Evolutionary conservation across 2,113 vertebrate genomes (phyloP).

Genomic region (Apus apus): DNA sequence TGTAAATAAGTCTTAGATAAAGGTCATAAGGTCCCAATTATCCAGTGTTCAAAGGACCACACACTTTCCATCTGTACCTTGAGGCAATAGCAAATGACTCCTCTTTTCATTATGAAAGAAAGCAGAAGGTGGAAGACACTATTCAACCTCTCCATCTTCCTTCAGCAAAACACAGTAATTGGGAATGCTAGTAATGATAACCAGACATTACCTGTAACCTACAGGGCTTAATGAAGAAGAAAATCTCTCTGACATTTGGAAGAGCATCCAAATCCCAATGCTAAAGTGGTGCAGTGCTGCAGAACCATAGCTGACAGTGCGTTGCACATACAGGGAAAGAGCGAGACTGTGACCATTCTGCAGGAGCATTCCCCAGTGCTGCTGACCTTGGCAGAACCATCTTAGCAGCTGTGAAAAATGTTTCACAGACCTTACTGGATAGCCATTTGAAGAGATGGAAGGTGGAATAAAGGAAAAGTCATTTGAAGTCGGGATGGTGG

Average conservation of each 20-base stretch:
- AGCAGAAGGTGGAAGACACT: conserved; percentile 35
- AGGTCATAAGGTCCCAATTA: conserved; percentile 42
- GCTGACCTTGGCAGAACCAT: neutral
- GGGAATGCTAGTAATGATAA: neutral
- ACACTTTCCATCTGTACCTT: neutral
- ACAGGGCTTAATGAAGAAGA: conserved; percentile 39
- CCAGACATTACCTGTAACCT: conserved; percentile 29
- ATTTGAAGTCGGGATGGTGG: neutral
- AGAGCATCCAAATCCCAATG: neutral
- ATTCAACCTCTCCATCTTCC: conserved; percentile 18
- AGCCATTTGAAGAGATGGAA: neutral
- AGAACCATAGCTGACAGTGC: neutral
- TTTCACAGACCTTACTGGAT: neutral
- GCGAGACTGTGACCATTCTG: neutral
- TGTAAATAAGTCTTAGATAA: conserved; percentile 45
- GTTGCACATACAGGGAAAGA: neutral
- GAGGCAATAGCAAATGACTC: conserved; percentile 25
- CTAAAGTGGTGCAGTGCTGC: neutral
- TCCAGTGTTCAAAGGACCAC: neutral
- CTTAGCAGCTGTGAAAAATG: neutral
- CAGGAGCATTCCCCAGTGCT: neutral
- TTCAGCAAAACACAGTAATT: conserved; percentile 19
- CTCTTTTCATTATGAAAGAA: conserved; percentile 33
- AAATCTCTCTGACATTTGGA: conserved; percentile 41
- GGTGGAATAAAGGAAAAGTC: neutral